A percentile compares a stretch with the other conserved stretches of the same genome.
phyloP scores from a whole-genome alignment of 2,888 invertebrate genomes.

The Gymnocheta viridis region DNA sequence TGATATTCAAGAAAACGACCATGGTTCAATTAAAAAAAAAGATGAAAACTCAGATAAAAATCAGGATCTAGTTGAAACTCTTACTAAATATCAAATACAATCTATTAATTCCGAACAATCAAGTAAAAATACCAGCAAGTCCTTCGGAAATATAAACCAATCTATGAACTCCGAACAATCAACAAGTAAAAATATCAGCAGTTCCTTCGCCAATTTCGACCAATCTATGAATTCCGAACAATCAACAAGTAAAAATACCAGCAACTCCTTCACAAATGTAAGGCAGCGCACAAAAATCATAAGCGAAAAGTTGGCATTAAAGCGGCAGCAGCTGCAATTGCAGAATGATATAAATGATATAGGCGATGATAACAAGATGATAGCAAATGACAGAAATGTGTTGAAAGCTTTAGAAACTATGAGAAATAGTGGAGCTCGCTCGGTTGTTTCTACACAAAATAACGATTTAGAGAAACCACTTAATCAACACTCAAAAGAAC shows the following conservation, averaged over 20 bases:
- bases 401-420: constrained; percentile 22
- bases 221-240: background rate
- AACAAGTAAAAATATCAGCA: background rate
- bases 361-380: background rate
- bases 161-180: background rate
- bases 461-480: constrained; percentile 39
- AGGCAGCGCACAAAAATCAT: constrained; percentile 54
- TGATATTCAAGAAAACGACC: background rate
- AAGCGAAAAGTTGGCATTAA: constrained; percentile 50
- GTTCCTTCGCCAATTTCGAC: background rate
- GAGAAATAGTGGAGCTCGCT: background rate
- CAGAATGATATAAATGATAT: constrained; percentile 22
- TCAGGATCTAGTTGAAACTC: no score
- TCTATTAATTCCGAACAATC: no score
- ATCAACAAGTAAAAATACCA: background rate
- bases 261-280: constrained; percentile 30
- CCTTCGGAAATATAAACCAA: background rate
- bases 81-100: no score
- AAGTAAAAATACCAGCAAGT: background rate
- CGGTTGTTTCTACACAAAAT: no score
- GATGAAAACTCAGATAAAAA: background rate
- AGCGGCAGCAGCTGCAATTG: constrained; percentile 45
- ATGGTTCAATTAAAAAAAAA: background rate
- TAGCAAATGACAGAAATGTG: constrained; percentile 54
- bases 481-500: constrained; percentile 21